phyloP scores from a whole-genome alignment of 64 coral and sea anemone genomes.

The Astreopora myriophthalma region DNA sequence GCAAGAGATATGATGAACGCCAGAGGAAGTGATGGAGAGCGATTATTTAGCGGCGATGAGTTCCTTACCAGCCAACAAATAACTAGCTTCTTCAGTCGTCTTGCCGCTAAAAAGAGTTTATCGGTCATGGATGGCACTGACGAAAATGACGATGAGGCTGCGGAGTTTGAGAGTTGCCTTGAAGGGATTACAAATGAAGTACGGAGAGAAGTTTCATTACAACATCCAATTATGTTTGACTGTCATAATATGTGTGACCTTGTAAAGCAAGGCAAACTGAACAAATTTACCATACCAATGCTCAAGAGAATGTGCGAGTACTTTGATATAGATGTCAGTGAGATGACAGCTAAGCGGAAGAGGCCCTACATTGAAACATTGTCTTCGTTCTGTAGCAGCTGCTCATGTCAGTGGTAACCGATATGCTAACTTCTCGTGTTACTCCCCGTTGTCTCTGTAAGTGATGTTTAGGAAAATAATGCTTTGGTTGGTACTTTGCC shows the following conservation, averaged over 20 bases:
- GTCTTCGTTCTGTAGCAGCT: not conserved
- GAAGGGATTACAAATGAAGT: not conserved
- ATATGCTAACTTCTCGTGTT: not conserved
- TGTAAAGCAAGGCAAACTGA: constrained; percentile 1
- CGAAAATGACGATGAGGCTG: not conserved
- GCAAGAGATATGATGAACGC: constrained; percentile 15
- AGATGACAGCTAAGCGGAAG: not conserved
- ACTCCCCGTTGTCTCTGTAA: not conserved
- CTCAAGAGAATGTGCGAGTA: constrained; percentile 2
- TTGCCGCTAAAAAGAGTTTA: constrained; percentile 18
- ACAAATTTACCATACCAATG: not conserved
- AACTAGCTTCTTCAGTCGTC: constrained; percentile 35
- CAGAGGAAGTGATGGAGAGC: constrained; percentile 30
- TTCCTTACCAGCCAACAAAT: constrained; percentile 56
- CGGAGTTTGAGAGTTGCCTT: not conserved
- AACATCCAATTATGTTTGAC: constrained; percentile 10
- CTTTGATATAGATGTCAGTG: not conserved
- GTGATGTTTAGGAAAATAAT: not conserved
- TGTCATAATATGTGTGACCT: not conserved
- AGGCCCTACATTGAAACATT: not conserved
- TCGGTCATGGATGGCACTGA: not conserved
- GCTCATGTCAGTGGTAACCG: not conserved
- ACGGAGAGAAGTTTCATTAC: not conserved
- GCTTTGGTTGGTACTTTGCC: not conserved
- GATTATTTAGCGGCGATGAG: constrained; percentile 27